Conservation (phyloP, 92 coral and sea anemone species). For the Heliopora coerulea region DNA sequence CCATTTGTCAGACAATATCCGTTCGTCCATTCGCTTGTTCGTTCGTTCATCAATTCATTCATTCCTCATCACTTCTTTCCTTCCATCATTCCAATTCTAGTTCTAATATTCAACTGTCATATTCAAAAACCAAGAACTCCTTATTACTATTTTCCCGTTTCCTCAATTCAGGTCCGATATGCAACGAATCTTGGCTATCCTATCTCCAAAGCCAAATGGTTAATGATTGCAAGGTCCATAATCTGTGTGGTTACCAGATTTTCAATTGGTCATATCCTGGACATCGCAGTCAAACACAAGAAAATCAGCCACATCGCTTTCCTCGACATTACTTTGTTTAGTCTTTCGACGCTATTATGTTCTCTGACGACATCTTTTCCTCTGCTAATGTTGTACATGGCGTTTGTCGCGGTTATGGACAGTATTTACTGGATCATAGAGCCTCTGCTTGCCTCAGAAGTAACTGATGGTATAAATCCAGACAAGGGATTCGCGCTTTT, state of each 20-base stretch:
- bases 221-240: slow-evolving; percentile 21
- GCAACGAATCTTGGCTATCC: slow-evolving; percentile 16
- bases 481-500: slow-evolving; percentile 30
- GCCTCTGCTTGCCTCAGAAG: slow-evolving; percentile 12
- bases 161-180: slow-evolving; percentile 17
- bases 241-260: slow-evolving; percentile 8
- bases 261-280: neutral
- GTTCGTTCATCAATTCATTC: no score
- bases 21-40: no score
- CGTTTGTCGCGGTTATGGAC: slow-evolving; percentile 18
- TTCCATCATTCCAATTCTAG: no score
- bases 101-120: no score
- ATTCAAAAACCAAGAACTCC: no score
- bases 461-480: neutral
- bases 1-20: no score
- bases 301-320: slow-evolving; percentile 11
- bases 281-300: neutral
- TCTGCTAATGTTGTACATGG: slow-evolving; percentile 16
- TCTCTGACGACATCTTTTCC: slow-evolving; percentile 17
- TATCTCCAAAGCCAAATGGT: slow-evolving; percentile 27
- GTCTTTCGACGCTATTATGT: slow-evolving; percentile 9
- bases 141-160: no score
- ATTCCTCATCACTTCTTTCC: no score
- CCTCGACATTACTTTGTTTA: neutral
- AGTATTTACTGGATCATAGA: slow-evolving; percentile 24